These are phyloP conservation scores for Tetragonula clypearis DNA, from an alignment of 1,140 invertebrate species.

Conservation along the genomic window DNA sequence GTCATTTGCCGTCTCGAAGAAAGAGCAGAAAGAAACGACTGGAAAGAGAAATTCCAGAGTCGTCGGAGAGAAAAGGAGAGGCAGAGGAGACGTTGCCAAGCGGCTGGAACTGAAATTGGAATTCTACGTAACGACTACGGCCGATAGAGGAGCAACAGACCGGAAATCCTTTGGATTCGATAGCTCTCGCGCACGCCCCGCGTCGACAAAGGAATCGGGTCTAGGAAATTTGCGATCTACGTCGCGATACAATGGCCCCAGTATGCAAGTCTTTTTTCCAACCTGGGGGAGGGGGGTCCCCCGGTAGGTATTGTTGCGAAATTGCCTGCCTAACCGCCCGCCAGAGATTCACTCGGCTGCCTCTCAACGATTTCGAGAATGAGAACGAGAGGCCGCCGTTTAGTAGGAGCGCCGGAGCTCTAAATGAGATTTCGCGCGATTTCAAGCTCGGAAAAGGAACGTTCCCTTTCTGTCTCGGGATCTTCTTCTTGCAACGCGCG, in stretches of 20 bases:
- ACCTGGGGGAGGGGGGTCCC: background rate
- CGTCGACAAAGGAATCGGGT: conserved; percentile 60
- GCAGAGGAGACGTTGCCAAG: conserved; percentile 57
- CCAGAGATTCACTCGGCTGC: conserved; percentile 45
- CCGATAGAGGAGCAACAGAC: conserved; percentile 64
- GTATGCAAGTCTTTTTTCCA: conserved; percentile 28
- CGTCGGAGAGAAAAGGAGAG: background rate
- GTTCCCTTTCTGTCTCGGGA: background rate
- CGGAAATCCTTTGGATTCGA: conserved; percentile 69
- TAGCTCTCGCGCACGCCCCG: conserved; percentile 50
- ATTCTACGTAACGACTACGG: conserved; percentile 59
- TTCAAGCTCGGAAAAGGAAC: background rate
- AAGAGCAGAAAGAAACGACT: background rate
- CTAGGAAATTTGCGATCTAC: conserved; percentile 61
- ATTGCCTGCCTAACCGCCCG: conserved; percentile 1
- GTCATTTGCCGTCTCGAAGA: background rate
- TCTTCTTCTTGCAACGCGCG: background rate
- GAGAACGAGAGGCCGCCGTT: conserved; percentile 15
- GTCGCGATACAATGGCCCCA: conserved; percentile 43
- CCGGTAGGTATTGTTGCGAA: conserved; percentile 45
- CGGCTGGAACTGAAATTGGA: conserved; percentile 66
- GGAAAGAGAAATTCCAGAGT: background rate
- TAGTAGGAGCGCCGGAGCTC: conserved; percentile 1
- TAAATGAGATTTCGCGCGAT: conserved; percentile 5
- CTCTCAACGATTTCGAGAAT: conserved; percentile 58